Conservation (phyloP, 2,113 vertebrate species). For the Semnopithecus entellus region DNA sequence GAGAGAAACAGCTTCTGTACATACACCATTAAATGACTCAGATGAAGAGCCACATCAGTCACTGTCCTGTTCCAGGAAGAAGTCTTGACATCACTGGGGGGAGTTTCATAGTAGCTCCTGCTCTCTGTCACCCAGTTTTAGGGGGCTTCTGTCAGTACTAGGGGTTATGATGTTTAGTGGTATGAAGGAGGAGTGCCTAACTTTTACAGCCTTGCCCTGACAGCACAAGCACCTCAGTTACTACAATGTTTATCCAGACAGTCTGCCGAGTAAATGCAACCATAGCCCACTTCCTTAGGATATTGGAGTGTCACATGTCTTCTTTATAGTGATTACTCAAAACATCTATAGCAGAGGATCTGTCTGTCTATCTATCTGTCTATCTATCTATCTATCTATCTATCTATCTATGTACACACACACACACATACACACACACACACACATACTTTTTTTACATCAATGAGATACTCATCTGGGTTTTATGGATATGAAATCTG, state of each 20-base stretch:
- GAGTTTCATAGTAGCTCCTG: neutral
- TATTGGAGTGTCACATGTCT: neutral
- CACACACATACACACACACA: too few relatives aligned
- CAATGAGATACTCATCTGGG: neutral
- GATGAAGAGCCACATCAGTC: slow-evolving; percentile 4
- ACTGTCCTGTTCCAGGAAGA: slow-evolving; percentile 59
- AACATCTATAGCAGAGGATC: neutral
- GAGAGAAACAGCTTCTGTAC: slow-evolving; percentile 48
- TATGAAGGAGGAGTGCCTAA: neutral
- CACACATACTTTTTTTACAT: neutral
- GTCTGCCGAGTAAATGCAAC: neutral
- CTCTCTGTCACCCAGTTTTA: neutral
- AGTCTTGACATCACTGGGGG: neutral
- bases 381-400: too few relatives aligned
- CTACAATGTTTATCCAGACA: neutral
- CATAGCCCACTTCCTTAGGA: neutral
- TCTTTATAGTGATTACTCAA: neutral
- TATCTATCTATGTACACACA: neutral
- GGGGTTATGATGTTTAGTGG: neutral
- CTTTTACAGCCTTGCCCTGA: neutral
- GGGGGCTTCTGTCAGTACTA: neutral
- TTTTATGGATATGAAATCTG: neutral
- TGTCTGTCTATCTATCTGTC: too few relatives aligned
- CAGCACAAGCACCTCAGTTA: neutral
- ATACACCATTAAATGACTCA: slow-evolving; percentile 60